These are phyloP conservation scores for Cristatella mucedo DNA, from an alignment of 2,888 invertebrate genomes.

Conservation along the genomic window DNA sequence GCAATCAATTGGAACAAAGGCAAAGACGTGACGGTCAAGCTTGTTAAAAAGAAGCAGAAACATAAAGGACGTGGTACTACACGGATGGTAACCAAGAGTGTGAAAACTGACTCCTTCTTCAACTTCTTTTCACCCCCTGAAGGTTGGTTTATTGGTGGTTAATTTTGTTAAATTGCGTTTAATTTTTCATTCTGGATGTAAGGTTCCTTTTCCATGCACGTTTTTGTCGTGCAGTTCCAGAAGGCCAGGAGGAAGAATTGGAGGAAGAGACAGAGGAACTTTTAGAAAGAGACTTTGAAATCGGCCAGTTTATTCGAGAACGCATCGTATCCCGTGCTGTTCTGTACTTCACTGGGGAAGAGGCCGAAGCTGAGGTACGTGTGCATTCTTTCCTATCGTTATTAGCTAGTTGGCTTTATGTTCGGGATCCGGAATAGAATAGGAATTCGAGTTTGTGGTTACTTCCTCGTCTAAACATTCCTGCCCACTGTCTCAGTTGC, in stretches of 20 bases:
- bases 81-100: constrained; percentile 71
- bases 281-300: constrained; percentile 14
- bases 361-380: constrained; percentile 11
- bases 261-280: constrained; percentile 11
- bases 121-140: constrained; percentile 81
- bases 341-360: constrained; percentile 14
- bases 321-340: constrained; percentile 13
- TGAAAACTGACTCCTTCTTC: constrained; percentile 87
- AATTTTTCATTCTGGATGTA: background rate
- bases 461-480: too few relatives aligned
- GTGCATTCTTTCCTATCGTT: too few relatives aligned
- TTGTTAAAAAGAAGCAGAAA: constrained; percentile 86
- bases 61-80: constrained; percentile 78
- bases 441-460: too few relatives aligned
- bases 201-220: constrained; percentile 1
- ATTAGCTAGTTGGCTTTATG: too few relatives aligned
- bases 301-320: constrained; percentile 14
- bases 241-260: constrained; percentile 2
- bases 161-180: background rate
- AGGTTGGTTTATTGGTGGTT: background rate
- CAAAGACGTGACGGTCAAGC: constrained; percentile 83
- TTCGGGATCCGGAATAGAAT: too few relatives aligned
- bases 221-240: constrained; percentile 7
- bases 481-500: too few relatives aligned
- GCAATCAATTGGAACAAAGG: constrained; percentile 84